Evolutionary conservation across 37 sponge, comb jelly and placozoan species (phyloP), one percentile per base, ranked within the genome.

Genomic region (Aplysina aerophoba): DNA sequence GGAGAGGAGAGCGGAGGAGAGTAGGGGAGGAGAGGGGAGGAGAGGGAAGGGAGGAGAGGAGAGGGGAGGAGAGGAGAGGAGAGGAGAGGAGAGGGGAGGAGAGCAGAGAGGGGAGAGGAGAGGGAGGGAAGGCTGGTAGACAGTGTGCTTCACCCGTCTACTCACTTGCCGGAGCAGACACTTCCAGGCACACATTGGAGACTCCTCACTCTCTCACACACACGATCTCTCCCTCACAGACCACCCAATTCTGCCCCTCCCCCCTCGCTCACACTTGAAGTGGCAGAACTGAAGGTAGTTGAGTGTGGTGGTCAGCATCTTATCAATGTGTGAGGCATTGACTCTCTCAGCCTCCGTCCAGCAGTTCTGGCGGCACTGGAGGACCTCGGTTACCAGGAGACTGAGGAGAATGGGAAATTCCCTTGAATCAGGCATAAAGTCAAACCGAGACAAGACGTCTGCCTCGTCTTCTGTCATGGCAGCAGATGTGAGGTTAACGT

Each of bases 271-370:
- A 91, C 92, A 63, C 44, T 89, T 85, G 67, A 78, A 93, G 79
- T 93, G 84, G 35, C 21, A 19, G 44, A 78, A 93, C 64, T 93
- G 93, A 0, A 93, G 93, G 53, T 89, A 84, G 82, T 89, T 55
- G 69, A 93, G 86, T 53, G 83, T 88, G 25, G 8, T 39, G 20
- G 69, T 20, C 1, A 93, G 68, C 58, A 85, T 85, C 0, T 56
- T 58, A 0, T 56, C 69, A 34, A 75, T 19, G 2, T 27, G 24
- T 5, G 34, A 24, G 12, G 85, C 87, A 24, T 89, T 78, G 56
- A 89, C 68, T 15, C 62, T 84, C 24, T 83, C 85, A 37, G 79
- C 63, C 63, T 78, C 27, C 16, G 71, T 66, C 33, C 68, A 59
- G 78, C 93, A 93, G 15, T 61, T 13, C n/a, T 57, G 40, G 15